Evolutionary conservation across 2,888 invertebrate species (phyloP).

Genomic region (Polia nebulosa): DNA sequence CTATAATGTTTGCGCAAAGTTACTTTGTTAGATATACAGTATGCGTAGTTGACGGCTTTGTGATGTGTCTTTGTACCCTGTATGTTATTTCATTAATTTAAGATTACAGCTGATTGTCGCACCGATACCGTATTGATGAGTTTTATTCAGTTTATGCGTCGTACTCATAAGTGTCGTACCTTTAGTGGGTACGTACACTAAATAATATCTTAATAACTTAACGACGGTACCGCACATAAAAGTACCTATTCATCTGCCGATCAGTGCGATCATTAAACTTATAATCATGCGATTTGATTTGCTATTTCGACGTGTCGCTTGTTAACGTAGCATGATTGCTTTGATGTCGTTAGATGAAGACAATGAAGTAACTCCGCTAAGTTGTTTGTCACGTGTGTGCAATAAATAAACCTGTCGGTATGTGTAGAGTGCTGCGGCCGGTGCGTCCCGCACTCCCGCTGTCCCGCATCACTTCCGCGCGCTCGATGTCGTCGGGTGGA

Average conservation of each 20-base stretch:
- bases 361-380: neutral
- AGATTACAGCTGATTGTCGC: neutral
- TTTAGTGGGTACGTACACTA: slow-evolving; percentile 57
- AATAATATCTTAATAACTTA: slow-evolving; percentile 57
- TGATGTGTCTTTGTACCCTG: no score
- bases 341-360: neutral
- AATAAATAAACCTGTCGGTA: slow-evolving; percentile 26
- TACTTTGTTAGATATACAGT: no score
- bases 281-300: slow-evolving; percentile 18
- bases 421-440: neutral
- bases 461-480: neutral
- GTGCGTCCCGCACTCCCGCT: neutral
- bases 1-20: no score
- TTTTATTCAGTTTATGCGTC: slow-evolving; percentile 30
- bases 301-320: slow-evolving; percentile 1
- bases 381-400: neutral
- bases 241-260: slow-evolving; percentile 44
- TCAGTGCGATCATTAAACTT: slow-evolving; percentile 43
- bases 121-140: no score
- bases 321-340: neutral
- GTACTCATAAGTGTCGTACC: slow-evolving; percentile 20
- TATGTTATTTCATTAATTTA: no score
- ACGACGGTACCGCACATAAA: slow-evolving; percentile 34
- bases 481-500: neutral
- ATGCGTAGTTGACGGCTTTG: no score